Evolutionary conservation across 2,113 vertebrate species (phyloP).

Genomic region (Psilopsiagon aurifrons): DNA sequence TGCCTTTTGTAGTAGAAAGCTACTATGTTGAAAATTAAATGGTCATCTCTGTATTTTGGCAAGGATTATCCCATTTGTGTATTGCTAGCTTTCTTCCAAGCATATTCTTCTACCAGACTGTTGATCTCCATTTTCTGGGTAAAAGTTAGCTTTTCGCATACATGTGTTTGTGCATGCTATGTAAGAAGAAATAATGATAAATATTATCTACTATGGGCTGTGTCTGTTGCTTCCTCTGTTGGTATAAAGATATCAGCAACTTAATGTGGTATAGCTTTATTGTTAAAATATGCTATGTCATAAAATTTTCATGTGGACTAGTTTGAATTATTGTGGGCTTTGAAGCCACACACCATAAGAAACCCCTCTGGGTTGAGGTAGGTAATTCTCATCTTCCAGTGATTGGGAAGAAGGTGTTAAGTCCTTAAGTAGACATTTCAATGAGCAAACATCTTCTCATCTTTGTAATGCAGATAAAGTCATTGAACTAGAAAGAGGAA

Average conservation of each 20-base stretch:
- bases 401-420: neutral
- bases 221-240: neutral
- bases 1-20: neutral
- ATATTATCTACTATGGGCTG: neutral
- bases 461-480: neutral
- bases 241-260: neutral
- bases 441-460: neutral
- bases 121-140: neutral
- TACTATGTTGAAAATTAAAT: neutral
- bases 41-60: neutral
- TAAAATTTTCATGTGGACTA: neutral
- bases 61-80: neutral
- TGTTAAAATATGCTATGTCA: neutral
- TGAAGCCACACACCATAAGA: neutral
- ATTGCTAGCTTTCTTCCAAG: neutral
- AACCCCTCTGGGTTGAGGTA: neutral
- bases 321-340: neutral
- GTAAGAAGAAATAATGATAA: neutral
- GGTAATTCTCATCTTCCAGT: neutral
- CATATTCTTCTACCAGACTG: neutral
- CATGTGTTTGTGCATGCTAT: accelerated
- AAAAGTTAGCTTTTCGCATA: neutral
- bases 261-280: neutral
- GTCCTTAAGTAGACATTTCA: neutral
- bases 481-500: neutral